Evolutionary conservation across 2,797 vertebrate genomes (phyloP).

Genomic region (Gadopsis bispinosus): DNA sequence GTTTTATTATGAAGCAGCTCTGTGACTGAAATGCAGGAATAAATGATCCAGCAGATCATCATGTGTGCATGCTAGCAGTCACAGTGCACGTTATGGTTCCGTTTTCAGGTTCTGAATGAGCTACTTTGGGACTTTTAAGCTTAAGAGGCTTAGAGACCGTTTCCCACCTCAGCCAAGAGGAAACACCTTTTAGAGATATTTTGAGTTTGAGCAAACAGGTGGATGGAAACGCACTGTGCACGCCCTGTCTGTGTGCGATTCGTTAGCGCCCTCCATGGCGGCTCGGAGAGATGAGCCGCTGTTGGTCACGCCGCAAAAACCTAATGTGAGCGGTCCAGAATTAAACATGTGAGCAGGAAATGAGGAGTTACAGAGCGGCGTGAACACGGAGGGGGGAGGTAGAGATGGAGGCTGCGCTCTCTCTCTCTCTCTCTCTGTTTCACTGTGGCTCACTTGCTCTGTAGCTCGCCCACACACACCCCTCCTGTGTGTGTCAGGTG

Average conservation of each 20-base stretch:
- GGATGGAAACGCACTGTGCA: too few relatives aligned
- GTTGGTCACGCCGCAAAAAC: not conserved
- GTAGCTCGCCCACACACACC: not conserved
- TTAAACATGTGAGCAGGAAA: not conserved
- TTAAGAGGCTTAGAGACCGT: too few relatives aligned
- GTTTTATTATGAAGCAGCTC: not conserved
- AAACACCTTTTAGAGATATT: too few relatives aligned
- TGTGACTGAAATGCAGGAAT: not conserved
- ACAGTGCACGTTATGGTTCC: not conserved
- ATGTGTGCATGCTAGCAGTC: not conserved
- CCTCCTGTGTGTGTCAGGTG: constrained; percentile 39
- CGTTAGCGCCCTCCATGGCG: too few relatives aligned
- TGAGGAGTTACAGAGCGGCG: not conserved
- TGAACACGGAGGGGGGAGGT: not conserved
- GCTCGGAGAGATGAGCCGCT: not conserved
- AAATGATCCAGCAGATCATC: not conserved
- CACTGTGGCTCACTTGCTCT: constrained; percentile 1
- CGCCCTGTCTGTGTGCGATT: too few relatives aligned
- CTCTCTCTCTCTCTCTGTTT: not conserved
- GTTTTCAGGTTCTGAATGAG: too few relatives aligned
- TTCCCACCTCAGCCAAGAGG: too few relatives aligned
- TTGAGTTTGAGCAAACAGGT: too few relatives aligned
- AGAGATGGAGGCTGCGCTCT: not conserved
- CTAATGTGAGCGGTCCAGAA: not conserved
- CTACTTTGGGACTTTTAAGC: too few relatives aligned